Conservation (phyloP, 92 coral and sea anemone genomes). For the Parazoanthus swiftii region DNA sequence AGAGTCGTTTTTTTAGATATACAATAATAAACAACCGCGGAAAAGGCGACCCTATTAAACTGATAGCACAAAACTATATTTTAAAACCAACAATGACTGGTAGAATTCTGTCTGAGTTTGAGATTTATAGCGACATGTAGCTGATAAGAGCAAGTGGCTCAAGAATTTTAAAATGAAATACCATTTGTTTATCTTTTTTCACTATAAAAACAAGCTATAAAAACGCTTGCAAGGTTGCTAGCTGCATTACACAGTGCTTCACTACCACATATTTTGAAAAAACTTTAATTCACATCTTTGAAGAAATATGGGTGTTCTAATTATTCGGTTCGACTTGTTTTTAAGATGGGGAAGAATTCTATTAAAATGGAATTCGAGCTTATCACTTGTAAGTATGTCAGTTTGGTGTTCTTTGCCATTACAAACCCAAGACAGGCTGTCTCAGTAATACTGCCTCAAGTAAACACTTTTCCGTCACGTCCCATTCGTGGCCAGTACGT, state of each 20-base stretch:
- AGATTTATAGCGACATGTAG: background rate
- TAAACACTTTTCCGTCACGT: background rate
- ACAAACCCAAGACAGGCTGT: background rate
- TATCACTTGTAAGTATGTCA: background rate
- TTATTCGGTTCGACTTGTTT: background rate
- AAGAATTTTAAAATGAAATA: no score
- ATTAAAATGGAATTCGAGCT: background rate
- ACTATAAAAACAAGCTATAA: no score
- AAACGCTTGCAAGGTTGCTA: no score
- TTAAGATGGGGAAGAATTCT: background rate
- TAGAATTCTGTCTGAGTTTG: background rate
- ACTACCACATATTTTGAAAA: no score
- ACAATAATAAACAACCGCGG: no score
- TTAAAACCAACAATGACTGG: background rate
- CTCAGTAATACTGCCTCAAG: background rate
- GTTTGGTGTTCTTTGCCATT: background rate
- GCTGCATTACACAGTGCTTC: no score
- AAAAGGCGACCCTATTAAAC: background rate
- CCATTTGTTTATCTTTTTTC: no score
- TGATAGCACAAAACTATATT: background rate
- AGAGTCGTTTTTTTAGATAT: no score
- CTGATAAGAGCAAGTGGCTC: no score
- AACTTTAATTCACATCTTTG: no score
- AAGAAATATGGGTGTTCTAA: no score
- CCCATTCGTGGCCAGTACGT: background rate